A percentile compares a stretch with the other conserved stretches of the same genome.
Conservation (phyloP, 2,888 invertebrate species). For the Endotricha flammealis region DNA sequence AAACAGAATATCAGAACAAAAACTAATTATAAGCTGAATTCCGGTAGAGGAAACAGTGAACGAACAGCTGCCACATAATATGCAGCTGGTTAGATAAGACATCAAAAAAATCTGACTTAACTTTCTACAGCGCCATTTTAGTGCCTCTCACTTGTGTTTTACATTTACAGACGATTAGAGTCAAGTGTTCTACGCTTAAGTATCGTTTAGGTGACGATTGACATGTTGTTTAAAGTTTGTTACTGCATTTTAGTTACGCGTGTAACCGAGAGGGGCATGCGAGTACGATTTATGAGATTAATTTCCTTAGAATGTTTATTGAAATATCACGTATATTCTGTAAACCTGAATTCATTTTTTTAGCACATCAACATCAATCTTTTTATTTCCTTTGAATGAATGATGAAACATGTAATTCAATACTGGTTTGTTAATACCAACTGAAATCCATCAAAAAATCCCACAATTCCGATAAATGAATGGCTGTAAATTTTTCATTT, state of each 20-base stretch:
- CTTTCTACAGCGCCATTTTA: conserved; percentile 32
- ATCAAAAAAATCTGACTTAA: too few species aligned
- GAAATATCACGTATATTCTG: too few species aligned
- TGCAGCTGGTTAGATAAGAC: too few species aligned
- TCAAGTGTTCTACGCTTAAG: conserved; percentile 20
- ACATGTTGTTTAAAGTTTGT: conserved; percentile 38
- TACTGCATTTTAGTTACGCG: conserved; percentile 29
- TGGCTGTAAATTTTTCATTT: conserved; percentile 33
- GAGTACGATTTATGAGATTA: conserved; percentile 4
- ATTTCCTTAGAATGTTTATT: background rate
- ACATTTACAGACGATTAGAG: conserved; percentile 24
- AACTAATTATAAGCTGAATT: too few species aligned
- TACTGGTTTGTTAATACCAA: conserved; percentile 18
- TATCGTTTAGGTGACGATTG: conserved; percentile 33
- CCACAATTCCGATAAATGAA: conserved; percentile 26
- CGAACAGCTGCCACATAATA: too few species aligned
- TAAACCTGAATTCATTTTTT: too few species aligned
- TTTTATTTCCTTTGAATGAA: background rate
- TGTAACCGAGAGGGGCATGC: conserved; percentile 8
- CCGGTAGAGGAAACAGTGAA: too few species aligned
- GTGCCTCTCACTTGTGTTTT: conserved; percentile 14
- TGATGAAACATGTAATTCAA: conserved; percentile 11
- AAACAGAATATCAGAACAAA: too few species aligned
- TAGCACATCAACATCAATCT: too few species aligned
- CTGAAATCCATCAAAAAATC: conserved; percentile 19